Conservation (phyloP, 2,113 vertebrate species). For the Saguinus midas region DNA sequence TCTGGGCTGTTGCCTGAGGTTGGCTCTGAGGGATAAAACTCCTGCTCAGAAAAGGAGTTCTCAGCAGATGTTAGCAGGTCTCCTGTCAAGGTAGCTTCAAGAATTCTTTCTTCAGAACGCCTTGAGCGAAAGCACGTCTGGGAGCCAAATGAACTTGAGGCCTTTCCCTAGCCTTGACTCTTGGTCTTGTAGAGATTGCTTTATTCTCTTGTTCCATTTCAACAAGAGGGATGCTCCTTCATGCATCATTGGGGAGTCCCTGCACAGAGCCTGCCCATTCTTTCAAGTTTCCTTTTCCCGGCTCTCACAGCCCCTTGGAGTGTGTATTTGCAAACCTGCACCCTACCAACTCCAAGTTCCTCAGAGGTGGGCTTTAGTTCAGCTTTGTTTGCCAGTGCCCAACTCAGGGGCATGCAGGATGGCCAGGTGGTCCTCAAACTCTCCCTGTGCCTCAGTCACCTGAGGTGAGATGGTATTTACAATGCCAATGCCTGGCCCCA, state of each 20-base stretch:
- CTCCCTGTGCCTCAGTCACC: background rate
- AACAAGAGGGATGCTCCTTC: background rate
- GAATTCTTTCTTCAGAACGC: background rate
- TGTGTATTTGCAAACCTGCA: too few species aligned
- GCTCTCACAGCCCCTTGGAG: background rate
- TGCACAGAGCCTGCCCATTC: background rate
- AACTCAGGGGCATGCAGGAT: background rate
- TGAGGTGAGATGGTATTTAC: background rate
- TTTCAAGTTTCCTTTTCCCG: background rate
- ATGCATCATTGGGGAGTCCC: fast-evolving
- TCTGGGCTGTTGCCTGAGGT: background rate
- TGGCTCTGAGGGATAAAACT: background rate
- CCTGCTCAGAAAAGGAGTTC: background rate
- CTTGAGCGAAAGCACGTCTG: background rate
- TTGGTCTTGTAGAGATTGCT: background rate
- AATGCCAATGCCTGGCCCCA: background rate
- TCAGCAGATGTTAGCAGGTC: background rate
- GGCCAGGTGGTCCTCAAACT: background rate
- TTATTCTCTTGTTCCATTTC: background rate
- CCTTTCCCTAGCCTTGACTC: background rate
- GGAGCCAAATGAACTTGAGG: background rate
- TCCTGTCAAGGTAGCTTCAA: background rate
- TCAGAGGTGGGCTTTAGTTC: background rate
- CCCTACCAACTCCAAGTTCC: fast-evolving
- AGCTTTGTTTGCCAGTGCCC: background rate